These are phyloP conservation scores for Cerceris rybyensis DNA, from an alignment of 2,888 invertebrate genomes.

Conservation along the genomic window DNA sequence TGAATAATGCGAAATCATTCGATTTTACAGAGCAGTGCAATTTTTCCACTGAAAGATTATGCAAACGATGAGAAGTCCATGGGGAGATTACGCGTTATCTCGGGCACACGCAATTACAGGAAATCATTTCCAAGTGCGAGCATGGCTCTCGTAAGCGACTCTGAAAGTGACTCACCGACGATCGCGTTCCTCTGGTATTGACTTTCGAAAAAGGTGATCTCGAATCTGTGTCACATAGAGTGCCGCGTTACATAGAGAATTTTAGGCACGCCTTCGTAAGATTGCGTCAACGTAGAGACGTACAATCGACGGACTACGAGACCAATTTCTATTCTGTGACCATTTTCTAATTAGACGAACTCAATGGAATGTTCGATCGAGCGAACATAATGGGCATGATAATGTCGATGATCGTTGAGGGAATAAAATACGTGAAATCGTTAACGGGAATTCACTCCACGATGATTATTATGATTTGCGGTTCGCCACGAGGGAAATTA, in stretches of 20 bases:
- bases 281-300: constrained; percentile 56
- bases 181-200: constrained; percentile 41
- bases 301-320: constrained; percentile 31
- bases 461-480: too few species aligned
- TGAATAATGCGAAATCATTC: too few species aligned
- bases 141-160: background rate
- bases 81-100: background rate
- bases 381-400: constrained; percentile 20
- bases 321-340: constrained; percentile 48
- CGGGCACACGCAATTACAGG: background rate
- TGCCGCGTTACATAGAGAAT: constrained; percentile 63
- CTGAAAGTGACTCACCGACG: constrained; percentile 44
- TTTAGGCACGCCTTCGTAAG: constrained; percentile 64
- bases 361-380: constrained; percentile 15
- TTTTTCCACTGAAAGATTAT: too few species aligned
- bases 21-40: too few species aligned
- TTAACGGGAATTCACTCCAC: too few species aligned
- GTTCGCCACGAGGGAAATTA: too few species aligned
- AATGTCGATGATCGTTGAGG: background rate
- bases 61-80: background rate
- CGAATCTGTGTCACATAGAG: constrained; percentile 64
- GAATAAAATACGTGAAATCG: constrained; percentile 37
- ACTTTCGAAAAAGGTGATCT: constrained; percentile 69
- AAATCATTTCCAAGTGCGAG: constrained; percentile 21
- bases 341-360: constrained; percentile 60